Evolutionary conservation across 2,888 invertebrate genomes (phyloP), one percentile per base, ranked within the genome.

Genomic region (Sericinus montela): DNA sequence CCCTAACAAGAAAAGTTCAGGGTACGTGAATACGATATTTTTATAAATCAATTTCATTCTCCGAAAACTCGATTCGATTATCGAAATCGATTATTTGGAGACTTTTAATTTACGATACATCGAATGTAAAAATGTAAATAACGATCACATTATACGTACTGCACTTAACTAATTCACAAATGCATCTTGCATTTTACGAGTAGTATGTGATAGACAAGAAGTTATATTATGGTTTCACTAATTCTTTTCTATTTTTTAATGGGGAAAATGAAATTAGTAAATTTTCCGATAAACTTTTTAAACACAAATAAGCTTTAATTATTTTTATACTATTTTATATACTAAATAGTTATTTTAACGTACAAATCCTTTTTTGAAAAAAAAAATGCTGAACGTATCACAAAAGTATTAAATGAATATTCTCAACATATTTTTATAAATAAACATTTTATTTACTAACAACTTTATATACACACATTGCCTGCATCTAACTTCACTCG

Each of bases 1-100:
- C 8, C 85, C 85, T 39, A 79, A 85, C 65, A 88, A 87, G 68
- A 88, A 88, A 65, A 69, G 80, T 60, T 87, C 87, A 44, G 88
- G 88, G 88, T 88, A 74, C 76, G 83, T 50, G 4, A 19, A 3
- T 23, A 23, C 1, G 2, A 25, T 32, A 3, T 23, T 23, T 38
- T 45, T 39, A 23, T n/a, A 29, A 28, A 44, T 3, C 15, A 38
- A 9, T 30, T 28, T 48, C 30, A 41, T 48, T 35, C 25, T 49
- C 42, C 38, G 7, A 43, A 37, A 37, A 16, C 30, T 36, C 28
- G 40, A 40, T 29, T 4, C 29, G 9, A n/a, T 29, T 3, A n/a
- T 9, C 3, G 25, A 30, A 39, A 46, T 36, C 13, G 23, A 30
- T 34, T 34, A 16, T 4, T 19, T 13, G 28, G 28, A 23, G 37